Evolutionary conservation across 2,797 vertebrate genomes (phyloP).

Genomic region (Ambastaia sidthimunki): DNA sequence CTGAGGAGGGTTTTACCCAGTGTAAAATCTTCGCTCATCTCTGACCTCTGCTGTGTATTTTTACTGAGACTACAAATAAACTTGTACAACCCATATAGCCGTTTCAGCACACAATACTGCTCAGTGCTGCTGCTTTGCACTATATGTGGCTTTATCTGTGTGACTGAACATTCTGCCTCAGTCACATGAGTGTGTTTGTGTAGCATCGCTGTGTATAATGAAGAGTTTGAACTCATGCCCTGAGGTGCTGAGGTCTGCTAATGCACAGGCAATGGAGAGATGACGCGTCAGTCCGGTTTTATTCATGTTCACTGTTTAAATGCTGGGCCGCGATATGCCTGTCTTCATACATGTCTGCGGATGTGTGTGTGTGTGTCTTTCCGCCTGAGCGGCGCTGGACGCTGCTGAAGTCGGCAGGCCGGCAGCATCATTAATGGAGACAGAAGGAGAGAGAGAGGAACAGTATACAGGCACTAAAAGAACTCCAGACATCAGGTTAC

Average conservation of each 20-base stretch:
- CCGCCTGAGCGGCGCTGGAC: constrained; percentile 69
- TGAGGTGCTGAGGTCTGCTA: constrained; percentile 17
- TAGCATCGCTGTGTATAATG: background rate
- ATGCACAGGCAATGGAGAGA: constrained; percentile 30
- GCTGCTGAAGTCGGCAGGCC: constrained; percentile 55
- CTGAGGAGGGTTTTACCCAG: too few relatives aligned
- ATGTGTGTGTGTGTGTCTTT: constrained; percentile 63
- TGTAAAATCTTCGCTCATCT: too few relatives aligned
- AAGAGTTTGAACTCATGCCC: constrained; percentile 11
- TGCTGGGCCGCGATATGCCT: background rate
- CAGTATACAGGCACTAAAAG: constrained; percentile 73
- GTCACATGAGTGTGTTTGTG: constrained; percentile 39
- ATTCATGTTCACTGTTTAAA: background rate
- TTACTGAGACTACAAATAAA: too few relatives aligned
- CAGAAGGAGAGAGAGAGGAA: constrained; percentile 31
- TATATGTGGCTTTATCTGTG: constrained; percentile 45
- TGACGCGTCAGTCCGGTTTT: constrained; percentile 31
- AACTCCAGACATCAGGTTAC: constrained; percentile 67
- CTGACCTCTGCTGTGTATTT: too few relatives aligned
- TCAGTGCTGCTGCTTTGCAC: background rate
- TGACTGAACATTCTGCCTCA: constrained; percentile 50
- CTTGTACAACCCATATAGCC: too few relatives aligned
- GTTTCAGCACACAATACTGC: too few relatives aligned
- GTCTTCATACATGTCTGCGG: constrained; percentile 39
- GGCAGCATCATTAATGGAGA: constrained; percentile 60